Conservation (phyloP, 2,888 invertebrate species). For the Choreutis nemorana region DNA sequence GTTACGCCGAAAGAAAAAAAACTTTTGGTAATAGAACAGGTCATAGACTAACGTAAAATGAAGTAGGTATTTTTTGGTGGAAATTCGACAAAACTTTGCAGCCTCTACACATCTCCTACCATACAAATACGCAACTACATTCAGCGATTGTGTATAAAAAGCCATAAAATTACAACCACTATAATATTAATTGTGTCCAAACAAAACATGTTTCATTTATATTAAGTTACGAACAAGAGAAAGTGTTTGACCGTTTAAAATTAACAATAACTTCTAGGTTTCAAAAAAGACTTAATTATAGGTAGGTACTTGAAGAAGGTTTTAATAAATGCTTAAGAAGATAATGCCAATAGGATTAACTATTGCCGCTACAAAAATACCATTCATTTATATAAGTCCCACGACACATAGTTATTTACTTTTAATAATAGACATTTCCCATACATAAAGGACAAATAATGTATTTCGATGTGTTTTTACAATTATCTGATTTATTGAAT, state of each 20-base stretch:
- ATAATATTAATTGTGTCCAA: slow-evolving; percentile 15
- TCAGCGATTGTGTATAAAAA: slow-evolving; percentile 53
- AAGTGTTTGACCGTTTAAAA: neutral
- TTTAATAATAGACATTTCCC: too few relatives aligned
- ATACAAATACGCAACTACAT: slow-evolving; percentile 45
- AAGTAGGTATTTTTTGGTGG: slow-evolving; percentile 8
- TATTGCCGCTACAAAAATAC: too few relatives aligned
- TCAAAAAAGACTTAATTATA: slow-evolving; percentile 8
- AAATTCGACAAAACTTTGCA: slow-evolving; percentile 34
- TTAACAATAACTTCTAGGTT: slow-evolving; percentile 9
- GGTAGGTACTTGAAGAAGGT: too few relatives aligned
- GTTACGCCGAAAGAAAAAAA: slow-evolving; percentile 23
- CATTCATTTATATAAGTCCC: too few relatives aligned
- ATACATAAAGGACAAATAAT: slow-evolving; percentile 21
- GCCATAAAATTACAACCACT: slow-evolving; percentile 43
- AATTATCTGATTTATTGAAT: slow-evolving; percentile 42
- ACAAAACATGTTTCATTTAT: slow-evolving; percentile 3
- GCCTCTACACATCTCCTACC: slow-evolving; percentile 40
- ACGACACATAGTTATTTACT: too few relatives aligned
- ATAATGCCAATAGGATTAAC: too few relatives aligned
- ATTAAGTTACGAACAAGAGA: slow-evolving; percentile 2
- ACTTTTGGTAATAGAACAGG: too few relatives aligned
- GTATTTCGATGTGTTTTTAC: slow-evolving; percentile 29
- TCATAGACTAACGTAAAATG: neutral
- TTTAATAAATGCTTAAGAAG: too few relatives aligned